Evolutionary conservation across 2,888 invertebrate species (phyloP), one percentile per base, ranked within the genome.

Genomic region (Altica lythri): DNA sequence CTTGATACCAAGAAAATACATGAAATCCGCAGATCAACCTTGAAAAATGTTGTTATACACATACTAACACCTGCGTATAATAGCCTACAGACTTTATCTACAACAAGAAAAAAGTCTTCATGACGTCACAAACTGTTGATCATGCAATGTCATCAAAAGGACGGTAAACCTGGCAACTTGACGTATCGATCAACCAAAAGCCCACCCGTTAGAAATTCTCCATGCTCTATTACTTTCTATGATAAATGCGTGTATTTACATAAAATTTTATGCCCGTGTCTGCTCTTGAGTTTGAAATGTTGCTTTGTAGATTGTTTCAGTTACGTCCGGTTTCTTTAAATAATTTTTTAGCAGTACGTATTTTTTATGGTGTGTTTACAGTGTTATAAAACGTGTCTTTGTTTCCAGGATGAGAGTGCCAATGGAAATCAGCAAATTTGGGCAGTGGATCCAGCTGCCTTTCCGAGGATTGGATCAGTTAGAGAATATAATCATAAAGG

Each of bases 231-330:
- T 42, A 42, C 25, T 46, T 53, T 55, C 37, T 37, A 35, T 25
- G 29, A 14, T 38, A 37, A 19, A 19, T 46, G 35, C 16, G 35
- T 29, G 29, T 22, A 49, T 54, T 52, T 45, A 43, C 46, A 48
- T 40, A 43, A 38, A 27, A 55, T 58, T 45, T 37, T 42, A 46
- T 44, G 51, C 46, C 43, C 35, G 45, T 17, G 40, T 50, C 48
- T 12, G 49, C 42, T 38, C 19, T 34, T 37, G 43, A 44, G 48
- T 54, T 53, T 27, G 59, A 53, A 51, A 79, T 79, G 78, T 63
- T 79, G 47, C 63, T 78, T 57, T 78, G 77, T 59, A 71, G 76
- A 50, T 66, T 79, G 50, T 72, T 78, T 34, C 74, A 77, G 3
- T 67, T 77, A 34, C 68, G 73, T 22, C 76, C 78, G 9, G 60